Percentiles rank a stretch among this genome's conserved stretches.
phyloP scores from a whole-genome alignment of 1,140 invertebrate genomes.

The Oreohelix idahoensis region DNA sequence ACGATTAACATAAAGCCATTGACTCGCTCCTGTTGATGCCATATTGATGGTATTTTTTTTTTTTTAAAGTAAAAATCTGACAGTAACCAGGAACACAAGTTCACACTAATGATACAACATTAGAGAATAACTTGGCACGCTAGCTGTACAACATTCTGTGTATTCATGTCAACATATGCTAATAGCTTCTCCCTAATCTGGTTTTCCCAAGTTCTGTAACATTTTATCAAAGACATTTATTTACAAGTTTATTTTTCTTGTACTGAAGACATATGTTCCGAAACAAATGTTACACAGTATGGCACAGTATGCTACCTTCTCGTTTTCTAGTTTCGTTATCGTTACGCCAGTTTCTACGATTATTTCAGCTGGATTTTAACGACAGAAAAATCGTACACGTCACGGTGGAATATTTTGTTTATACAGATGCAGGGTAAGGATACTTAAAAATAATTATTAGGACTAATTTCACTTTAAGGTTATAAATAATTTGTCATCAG shows the following conservation, averaged over 20 bases:
- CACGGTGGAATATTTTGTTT: too few species aligned
- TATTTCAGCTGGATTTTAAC: too few species aligned
- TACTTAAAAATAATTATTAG: too few species aligned
- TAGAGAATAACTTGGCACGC: neutral
- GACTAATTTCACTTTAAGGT: too few species aligned
- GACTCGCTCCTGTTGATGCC: neutral
- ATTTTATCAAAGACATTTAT: constrained; percentile 2
- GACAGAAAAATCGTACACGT: too few species aligned
- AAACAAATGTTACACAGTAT: too few species aligned
- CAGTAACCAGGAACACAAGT: neutral
- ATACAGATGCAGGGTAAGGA: too few species aligned
- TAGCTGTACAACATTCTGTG: neutral
- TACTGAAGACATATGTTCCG: neutral
- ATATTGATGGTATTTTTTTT: neutral
- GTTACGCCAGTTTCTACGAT: too few species aligned
- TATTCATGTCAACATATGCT: neutral
- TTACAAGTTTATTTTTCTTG: neutral
- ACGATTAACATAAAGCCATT: neutral
- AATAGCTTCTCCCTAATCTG: neutral
- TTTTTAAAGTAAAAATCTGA: neutral
- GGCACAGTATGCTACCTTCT: too few species aligned
- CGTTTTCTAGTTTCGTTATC: too few species aligned
- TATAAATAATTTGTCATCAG: too few species aligned
- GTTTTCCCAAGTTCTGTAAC: neutral
- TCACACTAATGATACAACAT: neutral